Percentiles rank a stretch among this genome's conserved stretches.
Evolutionary conservation across 2,888 invertebrate species (phyloP).

Genomic region (Torymus texanus): DNA sequence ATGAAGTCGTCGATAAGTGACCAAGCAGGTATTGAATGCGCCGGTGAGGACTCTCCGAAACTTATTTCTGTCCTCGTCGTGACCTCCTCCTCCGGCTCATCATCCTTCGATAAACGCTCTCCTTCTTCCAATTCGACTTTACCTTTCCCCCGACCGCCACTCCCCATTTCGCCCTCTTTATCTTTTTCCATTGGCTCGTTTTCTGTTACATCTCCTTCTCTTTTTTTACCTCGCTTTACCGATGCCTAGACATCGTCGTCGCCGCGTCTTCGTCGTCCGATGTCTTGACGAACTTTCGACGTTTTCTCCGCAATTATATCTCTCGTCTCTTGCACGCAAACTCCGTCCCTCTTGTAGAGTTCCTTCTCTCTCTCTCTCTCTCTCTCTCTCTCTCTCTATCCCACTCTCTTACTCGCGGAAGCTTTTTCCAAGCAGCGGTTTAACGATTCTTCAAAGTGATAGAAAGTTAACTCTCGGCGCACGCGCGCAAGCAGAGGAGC

Average conservation of each 20-base stretch:
- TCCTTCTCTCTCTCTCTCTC: conserved; percentile 1
- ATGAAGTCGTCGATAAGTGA: conserved; percentile 69
- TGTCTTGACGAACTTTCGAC: conserved; percentile 54
- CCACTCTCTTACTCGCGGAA: not conserved
- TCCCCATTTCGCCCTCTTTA: conserved; percentile 37
- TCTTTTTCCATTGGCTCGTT: conserved; percentile 30
- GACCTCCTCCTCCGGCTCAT: conserved; percentile 23
- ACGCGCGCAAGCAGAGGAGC: not conserved
- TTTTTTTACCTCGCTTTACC: not conserved
- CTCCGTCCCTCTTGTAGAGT: conserved; percentile 1
- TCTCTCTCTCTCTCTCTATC: not conserved
- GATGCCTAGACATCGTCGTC: not conserved
- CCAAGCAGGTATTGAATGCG: conserved; percentile 60
- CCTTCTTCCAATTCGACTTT: conserved; percentile 46
- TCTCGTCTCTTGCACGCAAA: conserved; percentile 13
- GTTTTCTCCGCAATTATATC: conserved; percentile 53
- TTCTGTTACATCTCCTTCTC: conserved; percentile 24
- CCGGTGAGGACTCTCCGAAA: conserved; percentile 25
- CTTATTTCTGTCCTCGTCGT: conserved; percentile 25
- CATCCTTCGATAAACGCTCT: conserved; percentile 46
- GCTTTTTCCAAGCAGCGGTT: conserved; percentile 41
- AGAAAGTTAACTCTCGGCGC: conserved; percentile 51
- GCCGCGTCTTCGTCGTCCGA: conserved; percentile 6
- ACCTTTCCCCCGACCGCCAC: not conserved
- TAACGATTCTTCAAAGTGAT: conserved; percentile 57